Base-by-base conservation (phyloP, 37 sponge, comb jelly and placozoan genomes). In the Halisarca cf. caerulea region DNA sequence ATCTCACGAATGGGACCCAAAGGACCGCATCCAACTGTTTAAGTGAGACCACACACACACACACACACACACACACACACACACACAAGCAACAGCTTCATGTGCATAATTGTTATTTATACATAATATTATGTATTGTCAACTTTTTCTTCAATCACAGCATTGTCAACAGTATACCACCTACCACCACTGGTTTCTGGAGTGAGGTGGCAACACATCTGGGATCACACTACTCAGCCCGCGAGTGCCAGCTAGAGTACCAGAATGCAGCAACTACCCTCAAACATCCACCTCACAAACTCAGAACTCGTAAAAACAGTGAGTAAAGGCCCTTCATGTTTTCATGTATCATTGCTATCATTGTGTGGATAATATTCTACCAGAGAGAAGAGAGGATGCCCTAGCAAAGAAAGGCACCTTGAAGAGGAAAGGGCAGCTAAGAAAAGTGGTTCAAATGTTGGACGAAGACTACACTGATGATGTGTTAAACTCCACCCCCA, bases 361-460 rank as follows among this genome's bases (percentile, higher is more conserved):
- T n/a, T n/a, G n/a, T n/a, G n/a, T n/a, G n/a, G n/a, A n/a, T n/a
- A n/a, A n/a, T n/a, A n/a, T n/a, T n/a, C n/a, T n/a, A n/a, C n/a
- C n/a, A n/a, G n/a, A n/a, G n/a, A n/a, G n/a, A n/a, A n/a, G n/a
- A n/a, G n/a, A n/a, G n/a, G n/a, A n/a, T n/a, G n/a, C n/a, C n/a
- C n/a, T 47, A 23, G 87, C 51, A 0, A 68, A 47, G 24, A 66
- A 30, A 32, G 91, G 91, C 2, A 91, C 91, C 1, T 11, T 91
- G 73, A 91, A 91, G 81, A 86, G 91, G 25, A 91, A 86, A 64
- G 23, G 62, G 35, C 87, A 87, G 77, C 24, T 91, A 0, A 43
- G 85, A 25, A 47, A 59, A 2, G 36, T 47, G 2, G 41, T 87
- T 58, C 41, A 58, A 30, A 15, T 24, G 30, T 28, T 80, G 35